Evolutionary conservation across 1,140 invertebrate genomes (phyloP), one percentile per base, ranked within the genome.

Genomic region (Colletes gigas): DNA sequence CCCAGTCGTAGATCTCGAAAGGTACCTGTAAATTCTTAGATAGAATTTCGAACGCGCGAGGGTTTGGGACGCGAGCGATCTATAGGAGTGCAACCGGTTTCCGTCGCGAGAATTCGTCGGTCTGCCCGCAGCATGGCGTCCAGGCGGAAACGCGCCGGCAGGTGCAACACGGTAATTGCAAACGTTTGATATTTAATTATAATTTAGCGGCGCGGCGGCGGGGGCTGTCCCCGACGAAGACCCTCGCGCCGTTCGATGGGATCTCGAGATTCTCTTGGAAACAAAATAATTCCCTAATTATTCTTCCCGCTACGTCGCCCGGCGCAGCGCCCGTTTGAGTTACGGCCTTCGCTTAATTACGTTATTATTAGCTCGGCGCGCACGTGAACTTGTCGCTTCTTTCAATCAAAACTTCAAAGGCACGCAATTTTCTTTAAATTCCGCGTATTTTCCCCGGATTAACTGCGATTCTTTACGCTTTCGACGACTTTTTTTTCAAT

Each of bases 101-200:
- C 19, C 30, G 62, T 66, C 55, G 63, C 44, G 68, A 84, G 30
- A 85, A 77, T 84, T 85, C 83, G 83, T 80, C 78, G 82, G 19
- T 65, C 47, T 52, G n/a, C 19, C 50, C 44, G 54, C 44, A 50
- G 59, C 54, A 63, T 67, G 67, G 59, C 67, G 70, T 54, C 19
- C 47, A 66, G 72, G 74, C 66, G 65, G 84, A 82, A 85, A 69
- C 83, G 70, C 75, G 74, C 39, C 54, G 74, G 87, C 89, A 91
- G 92, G 89, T 91, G 90, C 88, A 84, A 79, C 83, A 67, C 76
- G 79, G 89, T 91, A 92, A 92, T 92, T 92, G 90, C 90, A 72
- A 89, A 83, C 86, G 89, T 92, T 92, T 92, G 89, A 91, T 92
- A 92, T 91, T 91, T 92, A 92, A 92, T 92, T 92, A 91, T 84